phyloP scores from a whole-genome alignment of 2,113 vertebrate genomes.

The Chauna torquata region DNA sequence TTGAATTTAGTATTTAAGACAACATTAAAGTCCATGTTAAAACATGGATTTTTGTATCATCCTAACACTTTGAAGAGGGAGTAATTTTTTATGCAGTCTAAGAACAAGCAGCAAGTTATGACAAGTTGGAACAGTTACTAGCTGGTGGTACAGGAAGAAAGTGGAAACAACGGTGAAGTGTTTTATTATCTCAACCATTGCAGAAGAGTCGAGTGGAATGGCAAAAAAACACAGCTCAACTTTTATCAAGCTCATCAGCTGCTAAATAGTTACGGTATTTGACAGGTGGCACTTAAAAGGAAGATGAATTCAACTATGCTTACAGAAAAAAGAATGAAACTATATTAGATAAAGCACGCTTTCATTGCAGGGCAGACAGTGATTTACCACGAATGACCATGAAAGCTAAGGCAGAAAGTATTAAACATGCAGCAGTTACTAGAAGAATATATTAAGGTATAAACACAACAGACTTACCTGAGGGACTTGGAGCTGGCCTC shows the following conservation, averaged over 20 bases:
- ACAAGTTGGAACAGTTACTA: neutral
- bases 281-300: neutral
- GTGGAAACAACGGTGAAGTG: neutral
- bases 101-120: neutral
- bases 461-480: constrained; percentile 76
- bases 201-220: neutral
- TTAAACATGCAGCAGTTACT: too few relatives aligned
- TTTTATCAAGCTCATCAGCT: neutral
- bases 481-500: constrained; percentile 92
- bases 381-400: neutral
- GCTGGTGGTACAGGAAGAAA: neutral
- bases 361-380: rapidly evolving
- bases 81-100: neutral
- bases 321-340: neutral
- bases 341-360: neutral
- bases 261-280: neutral
- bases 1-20: neutral
- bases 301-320: neutral
- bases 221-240: neutral
- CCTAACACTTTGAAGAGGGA: neutral
- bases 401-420: neutral
- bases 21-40: neutral
- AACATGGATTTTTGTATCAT: neutral
- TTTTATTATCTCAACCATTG: neutral
- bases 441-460: rapidly evolving